Percentiles rank a stretch among this genome's conserved stretches.
Conservation (phyloP, 2,113 vertebrate species). For the Piaya cayana region DNA sequence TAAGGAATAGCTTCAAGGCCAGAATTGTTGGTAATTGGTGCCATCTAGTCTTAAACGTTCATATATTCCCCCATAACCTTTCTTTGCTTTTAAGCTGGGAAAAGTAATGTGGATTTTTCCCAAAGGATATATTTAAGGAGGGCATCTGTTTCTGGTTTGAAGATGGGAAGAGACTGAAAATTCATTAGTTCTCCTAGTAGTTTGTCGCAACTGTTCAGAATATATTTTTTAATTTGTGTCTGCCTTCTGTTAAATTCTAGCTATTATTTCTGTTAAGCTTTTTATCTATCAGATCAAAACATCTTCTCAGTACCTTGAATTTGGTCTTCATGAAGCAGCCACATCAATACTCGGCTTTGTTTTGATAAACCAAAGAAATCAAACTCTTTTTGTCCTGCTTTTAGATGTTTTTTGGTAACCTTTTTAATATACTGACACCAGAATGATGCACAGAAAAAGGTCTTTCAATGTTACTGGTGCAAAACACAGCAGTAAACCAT, state of each 20-base stretch:
- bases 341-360: not conserved
- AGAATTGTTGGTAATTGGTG: not conserved
- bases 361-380: not conserved
- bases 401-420: not conserved
- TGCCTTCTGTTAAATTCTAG: not conserved
- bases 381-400: not conserved
- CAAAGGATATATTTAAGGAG: not conserved
- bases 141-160: not conserved
- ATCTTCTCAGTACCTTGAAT: not conserved
- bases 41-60: accelerated
- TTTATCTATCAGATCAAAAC: not conserved
- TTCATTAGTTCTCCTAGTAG: not conserved
- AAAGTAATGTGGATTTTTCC: not conserved
- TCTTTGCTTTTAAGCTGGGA: not conserved
- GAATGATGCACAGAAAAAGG: not conserved
- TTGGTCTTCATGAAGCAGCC: not conserved
- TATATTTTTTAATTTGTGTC: not conserved
- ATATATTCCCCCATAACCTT: not conserved
- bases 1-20: not conserved
- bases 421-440: not conserved
- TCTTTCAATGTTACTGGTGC: not conserved
- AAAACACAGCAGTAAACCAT: not conserved
- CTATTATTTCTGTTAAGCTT: not conserved
- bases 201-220: not conserved
- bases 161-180: not conserved